Conservation (phyloP, 1,140 invertebrate species). For the Himalopsyche phryganea region DNA sequence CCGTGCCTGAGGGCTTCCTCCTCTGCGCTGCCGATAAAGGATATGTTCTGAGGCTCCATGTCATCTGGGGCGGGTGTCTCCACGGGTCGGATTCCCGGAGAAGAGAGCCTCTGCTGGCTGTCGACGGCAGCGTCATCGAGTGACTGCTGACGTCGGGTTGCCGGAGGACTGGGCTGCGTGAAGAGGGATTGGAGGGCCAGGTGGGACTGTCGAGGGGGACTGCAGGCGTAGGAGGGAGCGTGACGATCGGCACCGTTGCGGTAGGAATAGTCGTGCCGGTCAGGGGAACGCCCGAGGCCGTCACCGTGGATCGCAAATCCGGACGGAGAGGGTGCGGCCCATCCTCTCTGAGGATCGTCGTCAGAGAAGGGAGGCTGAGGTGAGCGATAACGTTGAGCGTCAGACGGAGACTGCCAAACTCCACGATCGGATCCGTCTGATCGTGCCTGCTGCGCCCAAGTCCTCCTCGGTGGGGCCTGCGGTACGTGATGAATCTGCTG, state of each 20-base stretch:
- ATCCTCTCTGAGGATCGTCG: conserved; percentile 37
- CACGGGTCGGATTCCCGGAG: conserved; percentile 59
- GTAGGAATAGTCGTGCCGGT: too few species aligned
- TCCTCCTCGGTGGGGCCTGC: conserved; percentile 60
- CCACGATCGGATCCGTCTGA: conserved; percentile 46
- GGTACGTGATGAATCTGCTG: conserved; percentile 34
- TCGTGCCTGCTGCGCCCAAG: conserved; percentile 67
- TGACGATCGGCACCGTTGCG: conserved; percentile 42
- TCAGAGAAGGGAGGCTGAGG: conserved; percentile 27
- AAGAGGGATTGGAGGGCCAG: conserved; percentile 32
- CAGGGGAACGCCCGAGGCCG: too few species aligned
- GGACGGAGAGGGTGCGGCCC: conserved; percentile 40
- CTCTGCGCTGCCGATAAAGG: conserved; percentile 75
- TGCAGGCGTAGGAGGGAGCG: conserved; percentile 40
- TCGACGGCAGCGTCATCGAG: conserved; percentile 41
- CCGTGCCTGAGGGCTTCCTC: conserved; percentile 59
- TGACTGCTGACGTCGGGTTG: conserved; percentile 41
- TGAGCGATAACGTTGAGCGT: conserved; percentile 24
- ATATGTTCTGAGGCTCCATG: conserved; percentile 89
- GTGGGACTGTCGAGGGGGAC: conserved; percentile 31
- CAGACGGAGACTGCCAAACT: conserved; percentile 44
- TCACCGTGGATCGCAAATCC: conserved; percentile 43
- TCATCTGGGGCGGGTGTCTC: conserved; percentile 69
- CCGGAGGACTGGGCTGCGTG: conserved; percentile 35
- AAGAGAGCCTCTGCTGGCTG: conserved; percentile 22